Evolutionary conservation across 1,140 invertebrate species (phyloP).

Genomic region (Cydia amplana): DNA sequence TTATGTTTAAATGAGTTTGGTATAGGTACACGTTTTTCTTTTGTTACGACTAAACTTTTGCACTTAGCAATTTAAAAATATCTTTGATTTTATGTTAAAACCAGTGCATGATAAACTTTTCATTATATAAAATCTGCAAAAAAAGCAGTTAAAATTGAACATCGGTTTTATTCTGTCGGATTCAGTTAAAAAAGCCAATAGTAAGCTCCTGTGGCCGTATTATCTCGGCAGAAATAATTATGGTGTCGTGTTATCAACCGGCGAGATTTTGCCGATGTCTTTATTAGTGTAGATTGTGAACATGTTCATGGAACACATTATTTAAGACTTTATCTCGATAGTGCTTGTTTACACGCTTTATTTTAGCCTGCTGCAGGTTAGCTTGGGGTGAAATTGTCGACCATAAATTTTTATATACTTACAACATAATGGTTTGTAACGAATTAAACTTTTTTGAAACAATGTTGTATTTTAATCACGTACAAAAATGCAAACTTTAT

Average conservation of each 20-base stretch:
- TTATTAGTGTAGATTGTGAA: slow-evolving; percentile 49
- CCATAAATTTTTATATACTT: slow-evolving; percentile 36
- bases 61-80: too few relatives aligned
- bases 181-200: background rate
- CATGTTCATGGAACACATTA: slow-evolving; percentile 37
- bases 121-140: background rate
- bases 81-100: too few relatives aligned
- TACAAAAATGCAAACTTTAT: background rate
- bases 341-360: slow-evolving; percentile 23
- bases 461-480: slow-evolving; percentile 39
- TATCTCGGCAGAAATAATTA: slow-evolving; percentile 45
- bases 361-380: slow-evolving; percentile 16
- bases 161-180: background rate
- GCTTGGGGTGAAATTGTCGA: slow-evolving; percentile 31
- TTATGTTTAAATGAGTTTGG: too few relatives aligned
- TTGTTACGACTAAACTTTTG: too few relatives aligned
- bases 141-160: background rate
- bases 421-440: slow-evolving; percentile 37
- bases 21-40: too few relatives aligned
- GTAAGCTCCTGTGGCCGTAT: background rate
- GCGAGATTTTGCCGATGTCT: slow-evolving; percentile 55
- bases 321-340: slow-evolving; percentile 32
- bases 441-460: slow-evolving; percentile 20
- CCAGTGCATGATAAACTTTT: background rate
- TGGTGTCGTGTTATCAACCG: slow-evolving; percentile 46